Conservation (phyloP, 2,113 vertebrate species). For the Penelope pileata region DNA sequence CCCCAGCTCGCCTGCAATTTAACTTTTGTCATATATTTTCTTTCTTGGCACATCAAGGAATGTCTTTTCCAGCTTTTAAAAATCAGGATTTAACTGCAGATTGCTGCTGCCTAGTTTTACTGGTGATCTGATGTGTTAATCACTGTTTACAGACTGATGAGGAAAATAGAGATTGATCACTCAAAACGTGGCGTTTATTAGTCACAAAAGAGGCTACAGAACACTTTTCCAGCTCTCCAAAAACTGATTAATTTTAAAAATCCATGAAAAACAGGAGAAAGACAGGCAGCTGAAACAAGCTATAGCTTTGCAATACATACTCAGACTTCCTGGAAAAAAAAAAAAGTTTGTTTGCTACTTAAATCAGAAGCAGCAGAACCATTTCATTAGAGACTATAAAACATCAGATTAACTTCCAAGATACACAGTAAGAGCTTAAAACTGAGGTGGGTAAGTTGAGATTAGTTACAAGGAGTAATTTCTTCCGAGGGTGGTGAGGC, state of each 20-base stretch:
- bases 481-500: too few relatives aligned
- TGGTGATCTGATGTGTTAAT: accelerated
- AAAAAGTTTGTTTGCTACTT: background rate
- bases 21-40: background rate
- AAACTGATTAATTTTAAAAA: background rate
- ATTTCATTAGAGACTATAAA: background rate
- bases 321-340: background rate
- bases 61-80: background rate
- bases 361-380: background rate
- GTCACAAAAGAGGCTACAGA: background rate
- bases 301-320: background rate
- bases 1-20: background rate
- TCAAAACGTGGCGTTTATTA: background rate
- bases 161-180: background rate
- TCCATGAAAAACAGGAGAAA: background rate
- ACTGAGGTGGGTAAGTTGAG: too few relatives aligned
- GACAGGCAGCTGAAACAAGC: background rate
- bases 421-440: background rate
- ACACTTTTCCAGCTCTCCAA: background rate
- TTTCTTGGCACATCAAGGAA: background rate
- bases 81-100: background rate
- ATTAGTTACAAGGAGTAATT: too few relatives aligned
- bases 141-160: background rate
- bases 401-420: background rate
- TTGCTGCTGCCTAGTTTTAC: background rate